A percentile compares a stretch with the other conserved stretches of the same genome.
These are phyloP conservation scores for Tupaia tana DNA, from an alignment of 2,113 vertebrate species.

Conservation along the genomic window DNA sequence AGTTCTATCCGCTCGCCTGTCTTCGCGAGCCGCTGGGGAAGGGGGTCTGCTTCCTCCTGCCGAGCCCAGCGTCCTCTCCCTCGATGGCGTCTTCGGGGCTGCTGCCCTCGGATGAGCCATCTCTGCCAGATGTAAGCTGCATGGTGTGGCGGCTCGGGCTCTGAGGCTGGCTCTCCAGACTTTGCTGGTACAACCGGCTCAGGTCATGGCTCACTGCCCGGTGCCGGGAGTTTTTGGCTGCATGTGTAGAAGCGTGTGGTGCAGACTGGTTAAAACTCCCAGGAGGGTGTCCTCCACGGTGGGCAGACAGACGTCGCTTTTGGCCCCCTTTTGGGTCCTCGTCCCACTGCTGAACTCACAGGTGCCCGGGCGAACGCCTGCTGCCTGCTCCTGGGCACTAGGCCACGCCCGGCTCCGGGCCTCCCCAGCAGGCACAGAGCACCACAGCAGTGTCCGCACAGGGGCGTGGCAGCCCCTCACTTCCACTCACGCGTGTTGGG, in stretches of 20 bases:
- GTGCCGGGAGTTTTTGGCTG: neutral
- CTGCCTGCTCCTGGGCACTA: fast-evolving
- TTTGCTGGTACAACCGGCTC: neutral
- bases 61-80: too few species aligned
- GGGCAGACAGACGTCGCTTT: neutral
- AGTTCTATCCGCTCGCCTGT: neutral
- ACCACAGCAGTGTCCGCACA: too few species aligned
- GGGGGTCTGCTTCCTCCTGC: neutral
- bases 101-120: too few species aligned
- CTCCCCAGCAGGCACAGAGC: neutral
- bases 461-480: too few species aligned
- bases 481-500: too few species aligned
- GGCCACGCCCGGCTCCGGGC: too few species aligned
- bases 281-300: too few species aligned
- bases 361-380: neutral
- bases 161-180: neutral
- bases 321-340: neutral
- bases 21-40: too few species aligned
- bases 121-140: fast-evolving
- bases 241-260: too few species aligned
- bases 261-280: too few species aligned
- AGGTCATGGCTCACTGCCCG: neutral
- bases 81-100: too few species aligned
- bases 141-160: fast-evolving
- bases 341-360: fast-evolving